These are phyloP conservation scores for Dyspetes luteomarginatus DNA, from an alignment of 2,888 invertebrate species.

Conservation along the genomic window DNA sequence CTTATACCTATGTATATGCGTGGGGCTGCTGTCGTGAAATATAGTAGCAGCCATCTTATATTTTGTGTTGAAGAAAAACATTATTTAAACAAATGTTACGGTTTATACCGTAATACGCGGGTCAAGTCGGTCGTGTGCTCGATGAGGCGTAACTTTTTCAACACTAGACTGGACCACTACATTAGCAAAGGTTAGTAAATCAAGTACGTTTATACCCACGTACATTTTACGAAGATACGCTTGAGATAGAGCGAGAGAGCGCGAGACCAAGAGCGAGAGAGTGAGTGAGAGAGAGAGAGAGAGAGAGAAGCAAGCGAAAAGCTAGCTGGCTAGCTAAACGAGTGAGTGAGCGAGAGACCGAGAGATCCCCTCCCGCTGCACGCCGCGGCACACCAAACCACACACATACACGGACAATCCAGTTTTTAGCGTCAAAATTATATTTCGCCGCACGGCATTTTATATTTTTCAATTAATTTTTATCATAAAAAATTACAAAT, in stretches of 20 bases:
- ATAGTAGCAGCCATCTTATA: slow-evolving; percentile 84
- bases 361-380: slow-evolving; percentile 38
- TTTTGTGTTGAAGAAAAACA: slow-evolving; percentile 84
- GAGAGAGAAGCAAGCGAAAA: slow-evolving; percentile 6
- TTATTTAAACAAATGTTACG: slow-evolving; percentile 82
- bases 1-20: slow-evolving; percentile 69
- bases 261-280: background rate
- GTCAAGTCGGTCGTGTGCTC: slow-evolving; percentile 79
- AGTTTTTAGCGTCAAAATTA: slow-evolving; percentile 62
- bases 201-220: slow-evolving; percentile 31
- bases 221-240: slow-evolving; percentile 54
- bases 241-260: slow-evolving; percentile 39
- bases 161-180: slow-evolving; percentile 81
- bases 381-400: slow-evolving; percentile 58
- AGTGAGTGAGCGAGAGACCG: background rate
- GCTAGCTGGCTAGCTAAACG: slow-evolving; percentile 11
- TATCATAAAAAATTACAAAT: background rate
- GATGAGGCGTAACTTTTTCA: slow-evolving; percentile 82
- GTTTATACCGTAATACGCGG: slow-evolving; percentile 79
- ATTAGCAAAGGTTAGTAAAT: slow-evolving; percentile 82
- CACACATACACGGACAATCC: slow-evolving; percentile 44
- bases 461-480: background rate
- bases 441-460: slow-evolving; percentile 31
- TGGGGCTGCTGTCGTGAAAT: slow-evolving; percentile 72
- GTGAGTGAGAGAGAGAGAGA: slow-evolving; percentile 15